phyloP scores from a whole-genome alignment of 1,140 invertebrate genomes.

The Drosophila virilis region DNA sequence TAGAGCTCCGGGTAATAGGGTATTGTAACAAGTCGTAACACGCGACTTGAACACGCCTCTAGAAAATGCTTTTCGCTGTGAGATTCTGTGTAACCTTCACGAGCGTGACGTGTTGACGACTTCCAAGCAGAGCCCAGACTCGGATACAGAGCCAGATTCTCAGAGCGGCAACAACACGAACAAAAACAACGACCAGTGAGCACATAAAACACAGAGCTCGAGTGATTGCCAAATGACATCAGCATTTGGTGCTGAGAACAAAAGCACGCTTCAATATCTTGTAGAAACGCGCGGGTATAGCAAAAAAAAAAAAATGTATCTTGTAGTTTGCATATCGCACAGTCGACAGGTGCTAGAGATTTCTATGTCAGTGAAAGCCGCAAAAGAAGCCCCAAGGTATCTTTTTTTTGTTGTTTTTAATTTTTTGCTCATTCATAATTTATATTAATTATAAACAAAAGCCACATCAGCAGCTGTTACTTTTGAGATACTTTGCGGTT shows the following conservation, averaged over 20 bases:
- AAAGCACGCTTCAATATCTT: slow-evolving; percentile 44
- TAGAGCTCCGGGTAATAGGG: slow-evolving; percentile 3
- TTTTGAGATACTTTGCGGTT: slow-evolving; percentile 12
- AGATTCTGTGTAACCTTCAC: slow-evolving; percentile 69
- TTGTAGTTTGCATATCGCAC: slow-evolving; percentile 31
- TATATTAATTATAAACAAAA: slow-evolving; percentile 26
- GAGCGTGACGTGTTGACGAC: slow-evolving; percentile 55
- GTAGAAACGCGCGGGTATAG: slow-evolving; percentile 14
- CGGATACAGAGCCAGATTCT: slow-evolving; percentile 10
- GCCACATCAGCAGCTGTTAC: slow-evolving; percentile 14
- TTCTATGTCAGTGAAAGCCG: slow-evolving; percentile 40
- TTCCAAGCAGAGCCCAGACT: slow-evolving; percentile 44
- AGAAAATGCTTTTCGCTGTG: slow-evolving; percentile 38
- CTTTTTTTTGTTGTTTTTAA: background rate
- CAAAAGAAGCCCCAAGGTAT: slow-evolving; percentile 12
- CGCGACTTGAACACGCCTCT: slow-evolving; percentile 56
- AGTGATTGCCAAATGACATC: slow-evolving; percentile 75
- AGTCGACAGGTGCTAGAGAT: slow-evolving; percentile 22
- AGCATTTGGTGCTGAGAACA: slow-evolving; percentile 56
- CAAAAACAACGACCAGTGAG: slow-evolving; percentile 6
- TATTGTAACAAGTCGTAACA: slow-evolving; percentile 29
- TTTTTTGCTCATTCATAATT: slow-evolving; percentile 11
- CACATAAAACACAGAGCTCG: slow-evolving; percentile 45
- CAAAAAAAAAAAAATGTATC: slow-evolving; percentile 30
- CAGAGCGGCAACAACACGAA: slow-evolving; percentile 2